A percentile compares a stretch with the other conserved stretches of the same genome.
Conservation (phyloP, 2,888 invertebrate genomes). For the Epirrhoe tristata region DNA sequence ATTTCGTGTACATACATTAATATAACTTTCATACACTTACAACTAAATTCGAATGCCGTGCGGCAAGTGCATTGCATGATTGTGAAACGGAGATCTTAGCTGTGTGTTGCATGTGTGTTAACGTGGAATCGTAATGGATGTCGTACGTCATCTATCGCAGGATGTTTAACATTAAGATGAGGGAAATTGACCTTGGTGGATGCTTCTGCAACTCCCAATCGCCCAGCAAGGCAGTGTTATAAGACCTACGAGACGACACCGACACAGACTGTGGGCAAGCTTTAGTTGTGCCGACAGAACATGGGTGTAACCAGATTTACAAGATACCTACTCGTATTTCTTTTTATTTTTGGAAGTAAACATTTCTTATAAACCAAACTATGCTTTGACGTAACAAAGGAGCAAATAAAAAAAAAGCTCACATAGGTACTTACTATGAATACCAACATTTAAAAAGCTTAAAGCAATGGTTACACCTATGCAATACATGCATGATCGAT, state of each 20-base stretch:
- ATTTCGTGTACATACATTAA: slow-evolving; percentile 71
- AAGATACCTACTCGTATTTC: not conserved
- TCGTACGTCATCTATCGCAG: slow-evolving; percentile 82
- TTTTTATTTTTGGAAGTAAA: not conserved
- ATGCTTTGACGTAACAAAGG: no score
- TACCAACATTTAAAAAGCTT: not conserved
- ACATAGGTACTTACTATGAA: not conserved
- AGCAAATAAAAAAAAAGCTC: not conserved
- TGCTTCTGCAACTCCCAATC: slow-evolving; percentile 70
- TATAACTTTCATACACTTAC: slow-evolving; percentile 56
- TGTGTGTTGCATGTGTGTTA: slow-evolving; percentile 84
- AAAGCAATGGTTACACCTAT: slow-evolving; percentile 42
- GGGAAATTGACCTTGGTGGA: slow-evolving; percentile 84
- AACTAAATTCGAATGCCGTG: slow-evolving; percentile 50
- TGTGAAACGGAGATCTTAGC: slow-evolving; percentile 77
- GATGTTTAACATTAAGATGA: slow-evolving; percentile 81
- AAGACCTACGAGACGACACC: slow-evolving; percentile 56
- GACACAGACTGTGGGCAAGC: slow-evolving; percentile 52
- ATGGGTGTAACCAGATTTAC: slow-evolving; percentile 43
- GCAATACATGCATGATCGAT: slow-evolving; percentile 55
- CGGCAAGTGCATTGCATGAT: slow-evolving; percentile 77
- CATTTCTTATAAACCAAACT: no score
- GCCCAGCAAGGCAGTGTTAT: slow-evolving; percentile 76
- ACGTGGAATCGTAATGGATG: slow-evolving; percentile 75
- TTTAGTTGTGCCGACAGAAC: slow-evolving; percentile 42